Conservation (phyloP, 2,888 invertebrate genomes). For the Cosmia pyralina region DNA sequence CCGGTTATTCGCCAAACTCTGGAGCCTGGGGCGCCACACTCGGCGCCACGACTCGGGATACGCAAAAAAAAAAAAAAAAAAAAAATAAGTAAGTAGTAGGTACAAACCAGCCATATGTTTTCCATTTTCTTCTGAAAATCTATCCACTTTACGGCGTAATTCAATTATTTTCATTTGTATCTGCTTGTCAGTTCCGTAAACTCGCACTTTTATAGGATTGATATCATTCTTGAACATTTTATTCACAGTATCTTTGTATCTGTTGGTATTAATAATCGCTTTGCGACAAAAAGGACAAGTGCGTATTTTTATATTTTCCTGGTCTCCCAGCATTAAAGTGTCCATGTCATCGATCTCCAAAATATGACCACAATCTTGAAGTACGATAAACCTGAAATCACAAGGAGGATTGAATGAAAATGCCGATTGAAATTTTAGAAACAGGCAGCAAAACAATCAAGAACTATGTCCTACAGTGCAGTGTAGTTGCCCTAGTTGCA, state of each 20-base stretch:
- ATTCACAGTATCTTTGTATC: slow-evolving; percentile 90
- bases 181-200: slow-evolving; percentile 77
- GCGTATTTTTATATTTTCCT: slow-evolving; percentile 76
- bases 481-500: neutral
- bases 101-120: slow-evolving; percentile 55
- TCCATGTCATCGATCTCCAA: slow-evolving; percentile 87
- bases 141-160: slow-evolving; percentile 50
- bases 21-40: neutral
- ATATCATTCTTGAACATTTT: slow-evolving; percentile 80
- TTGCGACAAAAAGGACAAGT: slow-evolving; percentile 91
- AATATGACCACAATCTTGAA: slow-evolving; percentile 89
- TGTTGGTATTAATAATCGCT: slow-evolving; percentile 88
- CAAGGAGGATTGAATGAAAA: neutral
- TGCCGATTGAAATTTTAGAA: neutral
- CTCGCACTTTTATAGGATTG: slow-evolving; percentile 80
- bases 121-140: slow-evolving; percentile 49
- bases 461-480: neutral
- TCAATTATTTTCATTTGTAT: slow-evolving; percentile 68
- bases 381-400: slow-evolving; percentile 83
- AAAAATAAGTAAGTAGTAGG: no score
- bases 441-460: neutral
- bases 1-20: neutral
- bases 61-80: neutral
- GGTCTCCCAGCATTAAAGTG: slow-evolving; percentile 78
- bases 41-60: neutral